Evolutionary conservation across 2,888 invertebrate genomes (phyloP).

Genomic region (Lymantria dispar): DNA sequence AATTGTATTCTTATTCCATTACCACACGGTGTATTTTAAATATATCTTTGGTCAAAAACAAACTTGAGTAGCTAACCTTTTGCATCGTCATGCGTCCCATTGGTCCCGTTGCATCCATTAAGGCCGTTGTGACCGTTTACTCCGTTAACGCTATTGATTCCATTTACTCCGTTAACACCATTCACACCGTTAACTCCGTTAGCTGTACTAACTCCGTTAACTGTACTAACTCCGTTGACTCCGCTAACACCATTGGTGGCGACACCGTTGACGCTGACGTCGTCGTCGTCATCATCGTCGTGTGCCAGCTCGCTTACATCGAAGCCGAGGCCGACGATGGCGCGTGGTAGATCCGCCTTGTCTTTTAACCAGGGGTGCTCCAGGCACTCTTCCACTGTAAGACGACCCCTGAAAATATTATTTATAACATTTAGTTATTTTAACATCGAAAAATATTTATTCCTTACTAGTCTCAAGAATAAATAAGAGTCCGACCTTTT

Average conservation of each 20-base stretch:
- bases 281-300: slow-evolving; percentile 50
- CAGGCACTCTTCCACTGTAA: slow-evolving; percentile 94
- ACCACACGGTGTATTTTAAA: no score
- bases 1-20: no score
- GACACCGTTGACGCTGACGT: slow-evolving; percentile 27
- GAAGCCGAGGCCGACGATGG: slow-evolving; percentile 70
- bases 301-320: slow-evolving; percentile 47
- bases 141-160: slow-evolving; percentile 36
- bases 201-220: slow-evolving; percentile 38
- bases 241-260: slow-evolving; percentile 43
- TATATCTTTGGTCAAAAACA: neutral
- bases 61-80: slow-evolving; percentile 45
- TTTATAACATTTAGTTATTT: no score
- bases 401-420: slow-evolving; percentile 87
- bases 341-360: slow-evolving; percentile 79
- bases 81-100: slow-evolving; percentile 59
- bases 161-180: slow-evolving; percentile 36
- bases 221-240: slow-evolving; percentile 35
- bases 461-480: no score
- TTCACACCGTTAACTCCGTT: slow-evolving; percentile 40
- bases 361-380: slow-evolving; percentile 94
- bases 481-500: no score
- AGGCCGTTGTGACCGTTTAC: slow-evolving; percentile 46
- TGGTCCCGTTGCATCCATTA: slow-evolving; percentile 48
- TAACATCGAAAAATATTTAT: no score